A percentile compares a stretch with the other conserved stretches of the same genome.
phyloP scores from a whole-genome alignment of 2,113 vertebrate genomes.

The Campylorhamphus procurvoides region DNA sequence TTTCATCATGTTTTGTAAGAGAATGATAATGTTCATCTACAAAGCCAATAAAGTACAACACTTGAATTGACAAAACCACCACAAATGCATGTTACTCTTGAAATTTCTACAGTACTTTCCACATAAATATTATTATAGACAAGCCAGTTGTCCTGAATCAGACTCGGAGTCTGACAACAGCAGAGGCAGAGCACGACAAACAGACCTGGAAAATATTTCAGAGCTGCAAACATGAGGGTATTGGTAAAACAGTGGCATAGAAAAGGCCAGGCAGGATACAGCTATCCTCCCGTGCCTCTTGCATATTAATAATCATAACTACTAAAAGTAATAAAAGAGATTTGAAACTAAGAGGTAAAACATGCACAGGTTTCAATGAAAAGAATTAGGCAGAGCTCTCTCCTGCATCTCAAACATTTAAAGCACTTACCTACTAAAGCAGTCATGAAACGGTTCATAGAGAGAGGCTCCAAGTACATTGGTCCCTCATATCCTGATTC shows the following conservation, averaged over 20 bases:
- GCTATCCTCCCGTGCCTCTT: not conserved
- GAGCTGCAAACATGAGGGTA: not conserved
- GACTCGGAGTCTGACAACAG: not conserved
- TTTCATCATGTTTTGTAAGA: not conserved
- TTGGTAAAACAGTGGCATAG: not conserved
- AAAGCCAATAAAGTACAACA: not conserved
- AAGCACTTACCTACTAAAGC: constrained; percentile 89
- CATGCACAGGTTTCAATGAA: not conserved
- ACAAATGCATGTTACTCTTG: rapidly evolving
- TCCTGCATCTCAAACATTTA: not conserved
- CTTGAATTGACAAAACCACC: not conserved
- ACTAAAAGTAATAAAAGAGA: not conserved
- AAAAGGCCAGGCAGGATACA: not conserved
- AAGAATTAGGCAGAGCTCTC: not conserved
- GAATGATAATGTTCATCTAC: not conserved
- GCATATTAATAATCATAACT: not conserved
- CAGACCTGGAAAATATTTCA: not conserved
- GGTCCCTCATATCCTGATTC: constrained; percentile 95
- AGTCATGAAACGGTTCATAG: constrained; percentile 96
- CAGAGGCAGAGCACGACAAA: not conserved
- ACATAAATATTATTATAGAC: not conserved
- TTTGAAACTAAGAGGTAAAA: not conserved
- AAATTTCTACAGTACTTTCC: not conserved
- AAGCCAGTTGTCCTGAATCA: not conserved
- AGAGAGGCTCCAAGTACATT: constrained; percentile 94